A percentile compares a stretch with the other conserved stretches of the same genome.
phyloP scores from a whole-genome alignment of 1,140 invertebrate genomes.

The Macrotrachela quadricornifera region DNA sequence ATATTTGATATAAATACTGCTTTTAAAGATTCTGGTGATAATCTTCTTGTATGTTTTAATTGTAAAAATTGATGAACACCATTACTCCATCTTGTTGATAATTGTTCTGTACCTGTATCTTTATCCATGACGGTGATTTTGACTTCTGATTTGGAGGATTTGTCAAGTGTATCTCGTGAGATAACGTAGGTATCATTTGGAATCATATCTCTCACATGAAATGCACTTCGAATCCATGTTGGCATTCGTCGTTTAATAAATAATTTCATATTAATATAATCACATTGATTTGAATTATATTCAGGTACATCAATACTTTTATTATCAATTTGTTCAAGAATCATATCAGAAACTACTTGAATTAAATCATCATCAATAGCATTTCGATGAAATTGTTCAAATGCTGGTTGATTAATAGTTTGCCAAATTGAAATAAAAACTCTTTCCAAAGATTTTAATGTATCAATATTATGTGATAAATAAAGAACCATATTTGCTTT shows the following conservation, averaged over 20 bases:
- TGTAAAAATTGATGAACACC: background rate
- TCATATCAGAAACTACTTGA: no score
- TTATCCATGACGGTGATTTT: no score
- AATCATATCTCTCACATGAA: no score
- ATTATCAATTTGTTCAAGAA: no score
- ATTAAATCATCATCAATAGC: no score
- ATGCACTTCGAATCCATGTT: background rate
- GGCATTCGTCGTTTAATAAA: background rate
- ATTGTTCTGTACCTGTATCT: background rate
- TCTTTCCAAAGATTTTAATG: background rate
- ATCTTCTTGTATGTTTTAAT: background rate
- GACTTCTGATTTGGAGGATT: background rate
- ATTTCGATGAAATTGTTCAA: no score
- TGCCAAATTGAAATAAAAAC: background rate
- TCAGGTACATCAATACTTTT: background rate
- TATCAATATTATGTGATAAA: background rate
- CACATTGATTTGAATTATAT: background rate
- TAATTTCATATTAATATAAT: background rate
- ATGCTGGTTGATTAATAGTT: background rate
- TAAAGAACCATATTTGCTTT: background rate
- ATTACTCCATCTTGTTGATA: background rate
- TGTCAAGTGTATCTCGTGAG: no score
- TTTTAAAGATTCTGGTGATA: background rate
- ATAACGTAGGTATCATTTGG: no score
- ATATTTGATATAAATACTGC: slow-evolving; percentile 1